A percentile compares a stretch with the other conserved stretches of the same genome.
Conservation (phyloP, 2,797 vertebrate genomes). For the Pipistrellus pygmaeus region DNA sequence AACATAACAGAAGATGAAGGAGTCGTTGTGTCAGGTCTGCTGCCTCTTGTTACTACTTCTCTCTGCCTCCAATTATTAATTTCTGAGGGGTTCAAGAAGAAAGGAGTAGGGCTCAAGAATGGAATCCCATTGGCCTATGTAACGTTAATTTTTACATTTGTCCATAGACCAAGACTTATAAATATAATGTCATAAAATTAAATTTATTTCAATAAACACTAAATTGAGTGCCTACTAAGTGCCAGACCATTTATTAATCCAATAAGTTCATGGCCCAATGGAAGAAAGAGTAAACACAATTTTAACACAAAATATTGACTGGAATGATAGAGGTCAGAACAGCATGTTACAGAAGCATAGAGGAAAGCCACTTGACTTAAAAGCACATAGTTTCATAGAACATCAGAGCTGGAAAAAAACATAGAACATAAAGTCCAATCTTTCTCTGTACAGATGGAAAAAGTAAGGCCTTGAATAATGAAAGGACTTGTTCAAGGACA, state of each 20-base stretch:
- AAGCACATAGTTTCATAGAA: neutral
- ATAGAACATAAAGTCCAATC: neutral
- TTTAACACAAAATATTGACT: constrained; percentile 18
- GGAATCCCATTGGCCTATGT: neutral
- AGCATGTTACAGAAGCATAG: constrained; percentile 16
- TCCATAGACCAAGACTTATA: neutral
- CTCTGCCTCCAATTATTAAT: neutral
- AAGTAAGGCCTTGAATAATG: neutral
- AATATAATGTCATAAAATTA: neutral
- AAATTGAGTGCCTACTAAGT: neutral
- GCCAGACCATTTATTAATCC: neutral
- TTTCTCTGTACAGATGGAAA: neutral
- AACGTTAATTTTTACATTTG: constrained; percentile 5
- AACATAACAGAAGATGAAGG: neutral
- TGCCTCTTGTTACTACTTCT: neutral
- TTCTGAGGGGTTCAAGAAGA: neutral
- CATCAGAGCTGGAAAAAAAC: neutral
- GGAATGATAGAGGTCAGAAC: neutral
- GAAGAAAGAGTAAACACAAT: neutral
- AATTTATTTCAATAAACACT: neutral
- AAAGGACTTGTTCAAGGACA: neutral
- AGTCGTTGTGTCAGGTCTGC: neutral
- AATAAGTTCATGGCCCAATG: neutral
- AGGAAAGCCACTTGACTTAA: neutral
- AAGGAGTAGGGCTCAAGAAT: neutral